Evolutionary conservation across 2,888 invertebrate species (phyloP), one percentile per base, ranked within the genome.

Genomic region (Diarsia dahlii): DNA sequence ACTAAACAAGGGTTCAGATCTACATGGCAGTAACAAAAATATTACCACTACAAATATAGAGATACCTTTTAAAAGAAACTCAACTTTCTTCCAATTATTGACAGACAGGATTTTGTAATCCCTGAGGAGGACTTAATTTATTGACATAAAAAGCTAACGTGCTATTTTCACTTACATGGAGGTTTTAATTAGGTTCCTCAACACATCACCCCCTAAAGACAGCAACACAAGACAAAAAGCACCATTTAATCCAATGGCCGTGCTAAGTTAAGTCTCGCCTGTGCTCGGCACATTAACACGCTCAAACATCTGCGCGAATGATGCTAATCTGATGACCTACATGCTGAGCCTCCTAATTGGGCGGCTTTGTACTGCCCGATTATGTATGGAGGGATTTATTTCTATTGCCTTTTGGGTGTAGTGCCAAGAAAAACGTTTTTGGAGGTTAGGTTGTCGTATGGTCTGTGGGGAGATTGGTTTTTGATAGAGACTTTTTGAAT

Each of bases 291-390:
- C 94, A 94, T 95, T 95, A 95, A 91, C 91, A 87, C 91, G 91
- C 92, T 90, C 91, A 91, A 92, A 92, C 91, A 90, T 91, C 92
- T 91, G 87, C 86, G 88, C 84, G 78, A 84, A 84, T 85, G 78
- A 78, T 84, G 86, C 88, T 94, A 93, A 95, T 95, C 95, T 92
- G 94, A 95, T 95, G 94, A 87, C 95, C 95, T 93, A 94, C 91
- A 94, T 94, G 91, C 92, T 89, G 85, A 90, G 85, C 88, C 77
- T 83, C 72, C 89, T 94, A 94, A 94, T 94, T 93, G 92, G 91
- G 84, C 86, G 89, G 84, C 86, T 89, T 88, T 84, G 78, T 78
- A 72, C 69, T 65, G 76, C 76, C 76, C 64, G 34, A 89, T 88
- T 90, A 87, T 64, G 85, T 90, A 79, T 89, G 67, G 23, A 56